Evolutionary conservation across 2,888 invertebrate genomes (phyloP).

Genomic region (Atrina japonica): DNA sequence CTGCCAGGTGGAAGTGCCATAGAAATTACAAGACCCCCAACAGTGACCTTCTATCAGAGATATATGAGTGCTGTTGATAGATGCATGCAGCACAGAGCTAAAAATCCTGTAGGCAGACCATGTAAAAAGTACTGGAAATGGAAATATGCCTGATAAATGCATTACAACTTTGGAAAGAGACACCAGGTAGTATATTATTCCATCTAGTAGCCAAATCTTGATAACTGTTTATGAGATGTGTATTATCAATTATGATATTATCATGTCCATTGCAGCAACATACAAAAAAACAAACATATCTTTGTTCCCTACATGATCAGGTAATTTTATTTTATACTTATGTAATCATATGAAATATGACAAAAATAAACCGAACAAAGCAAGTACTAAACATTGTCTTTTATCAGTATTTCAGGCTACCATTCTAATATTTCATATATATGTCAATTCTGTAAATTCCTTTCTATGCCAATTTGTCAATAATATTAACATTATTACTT

Average conservation of each 20-base stretch:
- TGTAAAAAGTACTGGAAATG: slow-evolving; percentile 13
- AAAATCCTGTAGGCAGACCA: slow-evolving; percentile 9
- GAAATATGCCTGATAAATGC: slow-evolving; percentile 6
- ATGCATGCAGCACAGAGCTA: not conserved
- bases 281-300: no score
- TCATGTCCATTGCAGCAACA: no score
- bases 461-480: no score
- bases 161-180: not conserved
- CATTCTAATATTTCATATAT: not conserved
- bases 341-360: no score
- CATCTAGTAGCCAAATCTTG: no score
- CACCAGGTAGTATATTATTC: no score
- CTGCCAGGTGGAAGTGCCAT: not conserved
- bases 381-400: not conserved
- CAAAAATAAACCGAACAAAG: not conserved
- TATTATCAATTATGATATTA: no score
- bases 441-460: no score
- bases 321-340: no score
- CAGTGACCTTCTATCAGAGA: not conserved
- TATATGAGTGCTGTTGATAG: slow-evolving; percentile 10
- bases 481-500: no score
- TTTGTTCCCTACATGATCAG: no score
- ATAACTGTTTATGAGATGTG: no score
- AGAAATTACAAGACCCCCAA: not conserved
- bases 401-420: not conserved